Evolutionary conservation across 2,113 vertebrate genomes (phyloP).

Genomic region (Stercorarius parasiticus): DNA sequence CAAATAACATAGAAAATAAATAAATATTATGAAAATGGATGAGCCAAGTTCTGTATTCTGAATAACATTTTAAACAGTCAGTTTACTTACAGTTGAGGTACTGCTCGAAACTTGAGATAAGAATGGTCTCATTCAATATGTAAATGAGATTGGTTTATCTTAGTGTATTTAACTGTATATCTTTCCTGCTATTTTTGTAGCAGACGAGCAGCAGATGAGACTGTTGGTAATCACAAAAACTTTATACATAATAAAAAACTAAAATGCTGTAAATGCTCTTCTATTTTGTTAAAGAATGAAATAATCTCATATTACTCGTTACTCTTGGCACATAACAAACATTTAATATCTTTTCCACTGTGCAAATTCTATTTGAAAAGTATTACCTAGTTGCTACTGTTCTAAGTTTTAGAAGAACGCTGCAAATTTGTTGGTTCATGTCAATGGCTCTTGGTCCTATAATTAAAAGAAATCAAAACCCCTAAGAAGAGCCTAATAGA

Average conservation of each 20-base stretch:
- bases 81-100: background rate
- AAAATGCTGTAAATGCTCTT: background rate
- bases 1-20: background rate
- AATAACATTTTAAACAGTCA: background rate
- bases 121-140: background rate
- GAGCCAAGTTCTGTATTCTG: background rate
- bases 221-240: background rate
- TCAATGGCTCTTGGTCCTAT: background rate
- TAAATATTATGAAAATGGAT: background rate
- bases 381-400: background rate
- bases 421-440: background rate
- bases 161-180: background rate
- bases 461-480: background rate
- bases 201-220: background rate
- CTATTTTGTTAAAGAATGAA: background rate
- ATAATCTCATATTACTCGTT: background rate
- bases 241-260: background rate
- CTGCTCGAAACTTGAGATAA: background rate
- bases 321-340: background rate
- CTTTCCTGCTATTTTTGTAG: background rate
- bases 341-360: conserved; percentile 14
- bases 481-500: background rate
- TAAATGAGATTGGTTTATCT: background rate
- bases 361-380: conserved; percentile 5
- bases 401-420: background rate